phyloP scores from a whole-genome alignment of 2,888 invertebrate species.

The Litoditis marina region DNA sequence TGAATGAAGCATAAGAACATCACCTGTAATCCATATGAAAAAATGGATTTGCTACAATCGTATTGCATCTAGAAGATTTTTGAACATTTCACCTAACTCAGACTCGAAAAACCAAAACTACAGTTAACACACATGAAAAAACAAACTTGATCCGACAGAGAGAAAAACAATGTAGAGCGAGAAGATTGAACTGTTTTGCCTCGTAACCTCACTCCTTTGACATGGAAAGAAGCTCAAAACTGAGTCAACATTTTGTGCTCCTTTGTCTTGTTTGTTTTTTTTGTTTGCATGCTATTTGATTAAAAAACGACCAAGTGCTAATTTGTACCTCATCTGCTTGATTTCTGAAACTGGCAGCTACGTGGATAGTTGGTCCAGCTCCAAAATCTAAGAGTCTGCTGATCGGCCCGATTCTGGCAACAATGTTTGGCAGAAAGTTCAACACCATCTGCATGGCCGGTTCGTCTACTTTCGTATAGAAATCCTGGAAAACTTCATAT shows the following conservation, averaged over 20 bases:
- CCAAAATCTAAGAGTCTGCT: slow-evolving; percentile 38
- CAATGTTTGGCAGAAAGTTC: slow-evolving; percentile 55
- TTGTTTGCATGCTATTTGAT: slow-evolving; percentile 1
- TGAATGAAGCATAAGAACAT: no score
- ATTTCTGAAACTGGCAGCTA: slow-evolving; percentile 54
- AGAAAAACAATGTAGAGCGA: background rate
- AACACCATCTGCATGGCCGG: slow-evolving; percentile 60
- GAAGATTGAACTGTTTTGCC: no score
- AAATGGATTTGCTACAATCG: background rate
- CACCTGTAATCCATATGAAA: slow-evolving; percentile 2
- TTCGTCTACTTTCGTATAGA: slow-evolving; percentile 55
- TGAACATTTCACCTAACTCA: no score
- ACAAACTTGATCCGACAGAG: no score
- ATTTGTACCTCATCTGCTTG: slow-evolving; percentile 43
- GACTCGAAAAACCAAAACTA: no score
- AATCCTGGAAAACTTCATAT: slow-evolving; percentile 42
- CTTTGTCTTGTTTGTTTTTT: slow-evolving; percentile 16
- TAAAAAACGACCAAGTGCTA: background rate
- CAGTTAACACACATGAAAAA: no score
- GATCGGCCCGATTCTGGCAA: slow-evolving; percentile 42
- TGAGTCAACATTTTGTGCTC: no score
- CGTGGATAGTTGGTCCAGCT: slow-evolving; percentile 58
- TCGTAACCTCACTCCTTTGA: no score
- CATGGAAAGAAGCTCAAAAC: no score
- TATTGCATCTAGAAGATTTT: no score